Percentiles rank a stretch among this genome's conserved stretches.
Conservation (phyloP, 2,797 vertebrate genomes). For the Acanthiza pusilla region DNA sequence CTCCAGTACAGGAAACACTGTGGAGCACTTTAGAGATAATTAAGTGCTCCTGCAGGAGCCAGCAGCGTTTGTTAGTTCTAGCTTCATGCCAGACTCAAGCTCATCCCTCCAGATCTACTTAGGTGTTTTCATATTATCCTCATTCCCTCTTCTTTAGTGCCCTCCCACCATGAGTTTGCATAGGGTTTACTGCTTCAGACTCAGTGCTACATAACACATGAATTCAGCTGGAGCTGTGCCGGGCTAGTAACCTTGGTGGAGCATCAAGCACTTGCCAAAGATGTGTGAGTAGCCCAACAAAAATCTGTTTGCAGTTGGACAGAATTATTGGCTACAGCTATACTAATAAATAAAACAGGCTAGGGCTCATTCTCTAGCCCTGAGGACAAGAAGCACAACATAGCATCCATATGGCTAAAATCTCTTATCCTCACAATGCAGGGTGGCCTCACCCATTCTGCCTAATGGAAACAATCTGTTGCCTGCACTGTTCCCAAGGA, state of each 20-base stretch:
- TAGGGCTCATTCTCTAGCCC: not conserved
- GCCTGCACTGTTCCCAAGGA: not conserved
- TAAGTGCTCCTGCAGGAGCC: not conserved
- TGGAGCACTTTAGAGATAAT: not conserved
- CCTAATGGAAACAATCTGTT: slow-evolving; percentile 38
- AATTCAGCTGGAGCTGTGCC: not conserved
- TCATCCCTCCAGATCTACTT: not conserved
- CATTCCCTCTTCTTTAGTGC: not conserved
- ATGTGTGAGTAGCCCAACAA: not conserved
- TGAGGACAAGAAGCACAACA: slow-evolving; percentile 23
- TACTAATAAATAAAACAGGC: slow-evolving; percentile 37
- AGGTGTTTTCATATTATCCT: not conserved
- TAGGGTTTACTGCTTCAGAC: not conserved
- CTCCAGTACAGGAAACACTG: not conserved
- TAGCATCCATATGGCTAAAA: slow-evolving; percentile 21
- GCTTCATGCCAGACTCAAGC: not conserved
- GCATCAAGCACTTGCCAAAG: slow-evolving; percentile 27
- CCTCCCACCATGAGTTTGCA: not conserved
- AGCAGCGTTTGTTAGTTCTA: not conserved
- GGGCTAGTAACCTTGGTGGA: slow-evolving; percentile 9
- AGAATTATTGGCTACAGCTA: slow-evolving; percentile 35
- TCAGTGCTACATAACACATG: not conserved
- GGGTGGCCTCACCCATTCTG: slow-evolving; percentile 24
- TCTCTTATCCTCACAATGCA: not conserved
- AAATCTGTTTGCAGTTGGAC: slow-evolving; percentile 43